Evolutionary conservation across 2,888 invertebrate genomes (phyloP).

Genomic region (Lochmaea capreae): DNA sequence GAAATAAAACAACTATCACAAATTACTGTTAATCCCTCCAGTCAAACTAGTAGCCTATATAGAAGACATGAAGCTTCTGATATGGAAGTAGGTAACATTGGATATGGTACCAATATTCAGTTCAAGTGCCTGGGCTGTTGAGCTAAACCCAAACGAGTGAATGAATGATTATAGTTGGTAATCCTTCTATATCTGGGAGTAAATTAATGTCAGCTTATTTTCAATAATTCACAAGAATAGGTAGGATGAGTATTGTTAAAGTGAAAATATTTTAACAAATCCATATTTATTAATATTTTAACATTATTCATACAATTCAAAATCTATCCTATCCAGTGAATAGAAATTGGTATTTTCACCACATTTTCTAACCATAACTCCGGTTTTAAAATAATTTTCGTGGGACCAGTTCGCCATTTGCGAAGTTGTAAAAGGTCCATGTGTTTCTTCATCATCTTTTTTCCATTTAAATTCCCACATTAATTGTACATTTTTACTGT

Average conservation of each 20-base stretch:
- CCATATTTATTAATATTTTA: not conserved
- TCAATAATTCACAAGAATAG: not conserved
- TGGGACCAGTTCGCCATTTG: slow-evolving; percentile 93
- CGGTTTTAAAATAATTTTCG: slow-evolving; percentile 85
- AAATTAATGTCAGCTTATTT: no score
- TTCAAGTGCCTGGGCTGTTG: no score
- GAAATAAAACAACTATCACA: no score
- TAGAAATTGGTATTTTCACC: slow-evolving; percentile 81
- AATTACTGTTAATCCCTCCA: no score
- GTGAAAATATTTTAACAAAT: not conserved
- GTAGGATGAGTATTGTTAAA: not conserved
- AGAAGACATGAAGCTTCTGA: no score
- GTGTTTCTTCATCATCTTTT: slow-evolving; percentile 78
- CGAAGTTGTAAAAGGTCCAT: slow-evolving; percentile 86
- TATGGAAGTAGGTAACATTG: no score
- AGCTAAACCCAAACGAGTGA: no score
- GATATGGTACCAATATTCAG: no score
- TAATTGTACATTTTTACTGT: slow-evolving; percentile 66
- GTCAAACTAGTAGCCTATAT: no score
- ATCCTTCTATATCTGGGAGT: no score
- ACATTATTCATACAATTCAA: slow-evolving; percentile 86
- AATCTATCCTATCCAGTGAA: slow-evolving; percentile 89
- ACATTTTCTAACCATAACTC: slow-evolving; percentile 88
- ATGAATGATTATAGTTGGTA: no score
- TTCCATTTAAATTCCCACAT: slow-evolving; percentile 93